Evolutionary conservation across 2,113 vertebrate genomes (phyloP), one percentile per base, ranked within the genome.

Genomic region (Microtus ochrogaster): DNA sequence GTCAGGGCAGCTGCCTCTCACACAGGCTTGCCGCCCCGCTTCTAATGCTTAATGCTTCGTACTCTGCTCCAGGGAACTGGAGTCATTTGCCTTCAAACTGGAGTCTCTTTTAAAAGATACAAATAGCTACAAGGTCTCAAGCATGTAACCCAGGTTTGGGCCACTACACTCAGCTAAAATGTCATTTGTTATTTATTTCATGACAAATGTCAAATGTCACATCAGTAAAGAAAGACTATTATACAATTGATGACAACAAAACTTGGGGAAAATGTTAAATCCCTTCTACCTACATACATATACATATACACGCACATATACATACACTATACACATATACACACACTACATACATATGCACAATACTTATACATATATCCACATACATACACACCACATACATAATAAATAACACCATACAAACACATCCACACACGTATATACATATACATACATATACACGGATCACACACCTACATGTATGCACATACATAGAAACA

Each of bases 101-200:
- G 72, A 58, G 74, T 95, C 74, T 87, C 73, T 76, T 74, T 76
- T 73, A 65, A 94, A 92, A 92, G 55, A 63, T 83, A 84, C 47
- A 90, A 11, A 39, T 14, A 63, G n/a, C 47, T 33, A 21, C 19
- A 24, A 21, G 16, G 36, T 63, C 22, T 26, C 22, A 83, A 26
- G 6, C 22, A 28, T 41, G 36, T n/a, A n/a, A 39, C 12, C 36
- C 22, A 82, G 36, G 79, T 61, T 36, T 9, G 58, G 58, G 58
- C 22, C n/a, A 63, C n/a, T 8, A 41, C 58, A 63, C 14, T 44
- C 39, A 84, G 28, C 3, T 30, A 30, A 84, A 12, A 33, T 30
- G 39, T 3, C 10, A 61, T 95, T 85, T 91, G 76, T 91, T 89
- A 39, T 36, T 79, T 79, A 55, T 79, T 79, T 79, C 44, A 65